Evolutionary conservation across 2,113 vertebrate species (phyloP), one percentile per base, ranked within the genome.

Genomic region (Rhinopithecus roxellana): DNA sequence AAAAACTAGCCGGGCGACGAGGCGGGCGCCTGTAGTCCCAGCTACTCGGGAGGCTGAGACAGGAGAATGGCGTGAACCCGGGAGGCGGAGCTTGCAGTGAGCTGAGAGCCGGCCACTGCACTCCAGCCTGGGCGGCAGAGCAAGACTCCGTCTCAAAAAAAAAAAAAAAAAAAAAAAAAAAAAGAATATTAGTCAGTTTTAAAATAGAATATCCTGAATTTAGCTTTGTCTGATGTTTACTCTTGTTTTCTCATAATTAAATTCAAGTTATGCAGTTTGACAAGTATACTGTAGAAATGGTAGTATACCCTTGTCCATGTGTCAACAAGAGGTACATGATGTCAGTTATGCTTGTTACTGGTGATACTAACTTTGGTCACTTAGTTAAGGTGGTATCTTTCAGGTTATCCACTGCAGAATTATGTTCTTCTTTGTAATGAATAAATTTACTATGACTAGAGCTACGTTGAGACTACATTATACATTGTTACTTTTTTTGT

Each of bases 351-450:
- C 27, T 93, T 86, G 61, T 55, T 69, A 45, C 57, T 80, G 35
- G 9, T 75, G 48, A 57, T 69, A 6, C 45, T 75, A 55, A 64
- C 30, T 94, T 90, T 27, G n/a, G 61, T 75, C 40, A 74, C 40
- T 74, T 89, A 89, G 12, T 87, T 94, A 81, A 75, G 45, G 57
- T 50, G 18, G 10, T 69, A 17, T 77, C 48, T 45, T 69, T 78
- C 8, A 27, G 25, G 57, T 59, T 80, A 64, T 59, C 61, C 43
- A 87, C 13, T 89, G 55, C 50, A 72, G 78, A 57, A 59, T 84
- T 85, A 38, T 95, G 79, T 95, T 90, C 43, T 27, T 83, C 40
- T 90, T 90, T 45, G 20, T 82, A 82, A 52, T 67, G 77, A 69
- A 43, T 83, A 92, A 92, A 52, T 82, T 43, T n/a, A 3, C 55